Evolutionary conservation across 2,888 invertebrate genomes (phyloP).

Genomic region (Beris chalybata): DNA sequence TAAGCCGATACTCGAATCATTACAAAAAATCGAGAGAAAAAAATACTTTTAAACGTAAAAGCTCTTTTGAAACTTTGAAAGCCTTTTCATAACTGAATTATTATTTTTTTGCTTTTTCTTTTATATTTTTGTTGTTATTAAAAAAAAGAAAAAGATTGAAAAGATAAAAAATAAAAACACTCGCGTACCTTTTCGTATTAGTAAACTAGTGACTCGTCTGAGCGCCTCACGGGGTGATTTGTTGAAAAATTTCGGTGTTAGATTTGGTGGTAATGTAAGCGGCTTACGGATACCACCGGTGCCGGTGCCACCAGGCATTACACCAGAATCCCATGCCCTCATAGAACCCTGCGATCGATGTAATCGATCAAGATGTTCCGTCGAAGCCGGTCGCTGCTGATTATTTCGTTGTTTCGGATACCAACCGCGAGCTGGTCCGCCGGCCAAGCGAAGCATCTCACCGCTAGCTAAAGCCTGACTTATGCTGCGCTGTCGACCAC

Average conservation of each 20-base stretch:
- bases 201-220: conserved; percentile 83
- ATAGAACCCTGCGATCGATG: conserved; percentile 56
- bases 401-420: conserved; percentile 71
- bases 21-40: conserved; percentile 3
- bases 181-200: conserved; percentile 77
- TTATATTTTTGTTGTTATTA: conserved; percentile 1
- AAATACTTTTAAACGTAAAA: conserved; percentile 4
- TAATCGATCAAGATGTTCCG: conserved; percentile 81
- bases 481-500: conserved; percentile 59
- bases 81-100: not conserved
- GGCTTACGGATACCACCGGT: conserved; percentile 69
- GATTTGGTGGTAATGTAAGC: conserved; percentile 82
- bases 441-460: conserved; percentile 76
- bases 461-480: conserved; percentile 67
- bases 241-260: conserved; percentile 88
- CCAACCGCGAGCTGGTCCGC: conserved; percentile 84
- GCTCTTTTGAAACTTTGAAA: not conserved
- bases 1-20: conserved; percentile 16
- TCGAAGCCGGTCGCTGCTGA: conserved; percentile 79
- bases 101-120: too few species aligned
- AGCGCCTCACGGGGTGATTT: conserved; percentile 85
- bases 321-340: conserved; percentile 57
- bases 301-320: conserved; percentile 48
- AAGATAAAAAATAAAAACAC: conserved; percentile 19
- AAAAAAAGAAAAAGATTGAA: conserved; percentile 7